Conservation (phyloP, 2,113 vertebrate species). For the Phaetusa simplex region DNA sequence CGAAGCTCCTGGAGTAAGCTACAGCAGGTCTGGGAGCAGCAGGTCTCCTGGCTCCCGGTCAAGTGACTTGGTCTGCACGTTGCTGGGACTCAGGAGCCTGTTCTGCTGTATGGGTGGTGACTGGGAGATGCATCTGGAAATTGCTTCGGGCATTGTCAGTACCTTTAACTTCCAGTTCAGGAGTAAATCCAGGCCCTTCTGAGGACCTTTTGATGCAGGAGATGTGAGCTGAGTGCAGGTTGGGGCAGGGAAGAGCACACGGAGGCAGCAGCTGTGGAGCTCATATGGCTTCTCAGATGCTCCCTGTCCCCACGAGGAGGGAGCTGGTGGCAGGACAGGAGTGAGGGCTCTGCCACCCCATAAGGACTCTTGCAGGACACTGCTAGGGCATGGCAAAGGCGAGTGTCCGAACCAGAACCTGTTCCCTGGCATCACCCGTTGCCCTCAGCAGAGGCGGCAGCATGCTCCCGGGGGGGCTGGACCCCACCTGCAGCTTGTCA, state of each 20-base stretch:
- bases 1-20: neutral
- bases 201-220: neutral
- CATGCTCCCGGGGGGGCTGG: fast-evolving
- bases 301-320: neutral
- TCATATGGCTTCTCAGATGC: neutral
- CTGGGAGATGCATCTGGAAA: neutral
- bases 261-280: neutral
- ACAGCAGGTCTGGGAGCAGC: neutral
- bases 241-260: neutral
- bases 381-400: neutral
- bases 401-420: neutral
- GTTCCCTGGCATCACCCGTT: neutral
- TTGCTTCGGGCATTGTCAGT: neutral
- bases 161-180: neutral
- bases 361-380: neutral
- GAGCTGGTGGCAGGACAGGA: neutral
- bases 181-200: neutral
- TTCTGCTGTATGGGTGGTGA: neutral
- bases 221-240: neutral
- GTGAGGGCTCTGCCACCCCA: neutral
- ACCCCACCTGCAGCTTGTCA: neutral
- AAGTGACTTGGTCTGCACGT: neutral
- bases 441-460: neutral
- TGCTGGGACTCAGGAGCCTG: neutral
- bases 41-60: neutral